Base-by-base conservation (phyloP, 1,140 invertebrate species). In the Teleopsis dalmanni region DNA sequence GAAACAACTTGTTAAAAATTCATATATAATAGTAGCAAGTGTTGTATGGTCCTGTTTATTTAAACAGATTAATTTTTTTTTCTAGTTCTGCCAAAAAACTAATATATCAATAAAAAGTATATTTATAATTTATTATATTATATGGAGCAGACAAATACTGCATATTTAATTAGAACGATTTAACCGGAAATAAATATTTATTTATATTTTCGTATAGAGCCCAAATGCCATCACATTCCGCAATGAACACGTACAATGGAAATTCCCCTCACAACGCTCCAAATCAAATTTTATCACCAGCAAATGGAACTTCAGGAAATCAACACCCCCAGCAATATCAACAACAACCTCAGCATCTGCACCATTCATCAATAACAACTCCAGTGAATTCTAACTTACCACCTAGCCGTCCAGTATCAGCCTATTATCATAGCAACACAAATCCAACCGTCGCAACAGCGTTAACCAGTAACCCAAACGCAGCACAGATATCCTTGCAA, bases 161-260 rank as follows among this genome's bases (percentile, higher is more conserved):
- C n/a, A n/a, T n/a, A n/a, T n/a, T n/a, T n/a, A n/a, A n/a, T n/a
- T n/a, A n/a, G n/a, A n/a, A n/a, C n/a, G n/a, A n/a, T n/a, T n/a
- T n/a, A n/a, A n/a, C n/a, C n/a, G n/a, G n/a, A n/a, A n/a, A n/a
- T 58, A 33, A 33, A 33, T 29, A 3, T 29, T 29, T 40, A n/a
- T 38, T 14, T 31, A 18, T n/a, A 10, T 16, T 35, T 34, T 46
- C 16, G 33, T 54, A 7, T 27, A 55, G 50, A 48, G 50, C 53
- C 19, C 36, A 34, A 25, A 52, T 68, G 45, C 46, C 59, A 40
- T 42, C 54, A 57, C 65, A 64, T 65, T 60, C 55, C 57, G 55
- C 44, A 59, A 64, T 67, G 55, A 74, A 60, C 56, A 53, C 52
- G 26, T 65, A 57, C 65, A 64, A 66, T 65, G 66, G 62, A 54